Evolutionary conservation across 2,113 vertebrate genomes (phyloP), one percentile per base, ranked within the genome.

Genomic region (Ameiurus melas): DNA sequence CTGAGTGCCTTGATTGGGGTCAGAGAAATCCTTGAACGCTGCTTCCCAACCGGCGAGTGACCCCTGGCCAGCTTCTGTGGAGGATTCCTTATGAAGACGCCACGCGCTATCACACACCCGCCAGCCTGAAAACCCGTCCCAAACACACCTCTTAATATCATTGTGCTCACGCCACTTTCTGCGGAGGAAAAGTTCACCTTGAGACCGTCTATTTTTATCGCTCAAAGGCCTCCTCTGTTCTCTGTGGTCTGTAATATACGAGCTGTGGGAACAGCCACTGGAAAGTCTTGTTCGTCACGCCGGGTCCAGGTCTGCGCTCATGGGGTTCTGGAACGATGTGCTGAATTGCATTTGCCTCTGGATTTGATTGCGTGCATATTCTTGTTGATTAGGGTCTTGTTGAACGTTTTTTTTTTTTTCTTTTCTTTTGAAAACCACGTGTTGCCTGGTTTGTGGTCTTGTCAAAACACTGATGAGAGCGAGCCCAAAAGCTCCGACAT

Each of bases 61-160:
- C 84, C 90, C 82, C 84, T 89, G 88, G 86, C 78, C 82, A 73
- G 47, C 84, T 84, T 36, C 79, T 33, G 62, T 16, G 22, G 36
- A 16, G 80, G 83, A 91, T 91, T 91, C 88, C 90, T 91, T 70
- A 91, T 62, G 86, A 89, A 84, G 88, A 86, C 20, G 88, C 55
- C 85, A 88, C 58, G 22, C 75, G 25, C 80, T 88, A 83, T 88
- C 88, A 89, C 88, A 16, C 62, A 86, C 78, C 84, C 64, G 88
- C 78, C 90, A 91, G 85, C 25, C 73, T 79, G 75, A 64, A 86
- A 86, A 66, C 80, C 47, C 14, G 58, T 53, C 86, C 80, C n/a
- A 7, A 55, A 71, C 64, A 33, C 57, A 84, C 55, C 57, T 86
- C n/a, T 53, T 53, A 75, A 75, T 73, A 70, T 88, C 81, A 57